These are phyloP conservation scores for Trissolcus japonicus DNA, from an alignment of 2,888 invertebrate genomes.

Conservation along the genomic window DNA sequence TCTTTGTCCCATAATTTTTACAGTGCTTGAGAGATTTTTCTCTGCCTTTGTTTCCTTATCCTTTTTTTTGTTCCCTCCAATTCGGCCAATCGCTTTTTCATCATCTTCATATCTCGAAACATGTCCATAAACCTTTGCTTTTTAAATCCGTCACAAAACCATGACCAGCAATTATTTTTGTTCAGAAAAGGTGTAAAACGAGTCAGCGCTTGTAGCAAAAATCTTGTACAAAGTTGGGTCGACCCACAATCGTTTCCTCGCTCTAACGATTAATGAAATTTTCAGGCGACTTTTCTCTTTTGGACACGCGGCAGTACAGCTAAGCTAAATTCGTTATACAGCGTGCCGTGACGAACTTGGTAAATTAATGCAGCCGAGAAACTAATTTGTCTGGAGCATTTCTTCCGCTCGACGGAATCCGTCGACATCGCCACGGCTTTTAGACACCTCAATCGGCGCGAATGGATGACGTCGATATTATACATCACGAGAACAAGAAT, in stretches of 20 bases:
- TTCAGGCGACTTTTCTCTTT: slow-evolving; percentile 46
- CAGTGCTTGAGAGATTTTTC: slow-evolving; percentile 35
- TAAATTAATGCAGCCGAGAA: slow-evolving; percentile 53
- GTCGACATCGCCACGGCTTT: slow-evolving; percentile 19
- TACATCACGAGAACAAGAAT: slow-evolving; percentile 14
- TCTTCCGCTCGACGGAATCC: slow-evolving; percentile 32
- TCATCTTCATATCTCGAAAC: slow-evolving; percentile 37
- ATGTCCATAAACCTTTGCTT: slow-evolving; percentile 63
- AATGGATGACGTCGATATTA: slow-evolving; percentile 37
- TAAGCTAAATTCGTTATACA: slow-evolving; percentile 46
- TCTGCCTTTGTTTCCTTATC: slow-evolving; percentile 25
- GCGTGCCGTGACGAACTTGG: slow-evolving; percentile 34
- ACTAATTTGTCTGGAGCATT: slow-evolving; percentile 51
- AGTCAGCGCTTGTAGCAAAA: background rate
- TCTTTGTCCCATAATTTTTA: slow-evolving; percentile 43
- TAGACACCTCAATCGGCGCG: slow-evolving; percentile 23
- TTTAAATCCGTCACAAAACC: slow-evolving; percentile 61
- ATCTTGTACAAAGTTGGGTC: slow-evolving; percentile 6
- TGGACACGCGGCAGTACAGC: slow-evolving; percentile 23
- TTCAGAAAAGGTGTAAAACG: slow-evolving; percentile 1
- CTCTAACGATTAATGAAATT: slow-evolving; percentile 50
- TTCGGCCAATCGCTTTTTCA: slow-evolving; percentile 35
- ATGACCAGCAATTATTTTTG: slow-evolving; percentile 12
- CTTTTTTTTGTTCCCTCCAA: slow-evolving; percentile 5
- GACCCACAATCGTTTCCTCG: slow-evolving; percentile 26